Evolutionary conservation across 2,113 vertebrate species (phyloP).

Genomic region (Engraulis encrasicolus): DNA sequence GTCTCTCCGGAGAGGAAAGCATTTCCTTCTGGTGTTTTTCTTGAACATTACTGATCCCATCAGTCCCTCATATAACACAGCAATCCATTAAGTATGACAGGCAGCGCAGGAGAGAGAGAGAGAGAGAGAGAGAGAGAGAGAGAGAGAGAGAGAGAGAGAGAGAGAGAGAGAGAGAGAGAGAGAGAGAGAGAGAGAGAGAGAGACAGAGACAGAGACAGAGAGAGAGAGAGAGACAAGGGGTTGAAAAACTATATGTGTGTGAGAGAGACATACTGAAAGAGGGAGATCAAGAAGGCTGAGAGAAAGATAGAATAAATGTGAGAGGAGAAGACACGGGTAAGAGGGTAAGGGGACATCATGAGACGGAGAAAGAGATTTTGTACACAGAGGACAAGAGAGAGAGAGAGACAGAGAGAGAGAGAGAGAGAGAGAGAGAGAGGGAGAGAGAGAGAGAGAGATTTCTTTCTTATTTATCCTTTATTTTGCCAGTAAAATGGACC

Average conservation of each 20-base stretch:
- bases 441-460: constrained; percentile 12
- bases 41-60: constrained; percentile 36
- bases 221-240: too few relatives aligned
- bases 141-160: too few relatives aligned
- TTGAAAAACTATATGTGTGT: too few relatives aligned
- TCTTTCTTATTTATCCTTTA: neutral
- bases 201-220: too few relatives aligned
- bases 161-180: too few relatives aligned
- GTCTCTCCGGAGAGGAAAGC: neutral
- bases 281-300: too few relatives aligned
- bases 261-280: too few relatives aligned
- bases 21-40: constrained; percentile 17
- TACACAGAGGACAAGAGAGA: neutral
- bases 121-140: neutral
- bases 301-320: neutral
- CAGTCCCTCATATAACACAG: constrained; percentile 30
- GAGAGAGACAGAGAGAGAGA: constrained; percentile 13
- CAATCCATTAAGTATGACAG: constrained; percentile 28
- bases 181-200: too few relatives aligned
- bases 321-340: neutral
- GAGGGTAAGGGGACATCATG: neutral
- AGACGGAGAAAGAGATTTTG: constrained; percentile 15
- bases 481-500: too few relatives aligned
- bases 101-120: neutral
- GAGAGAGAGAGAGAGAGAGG: constrained; percentile 18